Base-by-base conservation (phyloP, 2,888 invertebrate species). In the Apomyelois bistriatella region DNA sequence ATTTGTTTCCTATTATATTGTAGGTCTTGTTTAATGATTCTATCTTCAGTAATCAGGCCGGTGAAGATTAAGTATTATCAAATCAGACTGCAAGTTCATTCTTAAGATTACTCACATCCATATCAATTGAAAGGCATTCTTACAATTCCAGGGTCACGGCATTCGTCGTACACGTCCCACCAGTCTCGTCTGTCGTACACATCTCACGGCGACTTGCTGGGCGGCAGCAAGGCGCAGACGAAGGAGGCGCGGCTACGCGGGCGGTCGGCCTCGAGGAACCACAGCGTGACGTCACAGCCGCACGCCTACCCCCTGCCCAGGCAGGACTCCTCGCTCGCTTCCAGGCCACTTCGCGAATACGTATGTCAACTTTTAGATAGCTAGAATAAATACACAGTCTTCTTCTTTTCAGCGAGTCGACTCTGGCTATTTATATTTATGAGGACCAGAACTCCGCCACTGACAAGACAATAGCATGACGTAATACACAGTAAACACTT, bases 131-230 rank as follows among this genome's bases (percentile, higher is more conserved):
- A 36, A 6, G 9, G 1, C 1, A 22, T 22, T 38, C 1, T 1
- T 12, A 30, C 40, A 36, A 47, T 68, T 71, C 58, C 88, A 91
- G 96, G 96, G 68, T 96, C 98, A 62, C 94, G 98, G 66, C 97
- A 98, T 87, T 97, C 97, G 64, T 98, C 98, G 69, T 98, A 98
- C 90, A 98, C 98, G 66, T 98, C 98, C 58, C 98, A 98, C 83
- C 97, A 97, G 72, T 97, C 97, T 55, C 93, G 97, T 68, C 92
- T 97, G 74, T 98, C 98, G 54, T 98, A 98, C 84, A 98, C 97
- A 60, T 98, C 98, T 35, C 98, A 98, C 85, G 97, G 95, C 49
- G 98, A 98, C 91, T 92, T 97, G 64, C 92, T 97, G 66, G 94
- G 95, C 60, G 95, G 96, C 52, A 92, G 92, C 55, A 92, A 92